Evolutionary conservation across 2,888 invertebrate genomes (phyloP), one percentile per base, ranked within the genome.

Genomic region (Hirtodrosophila histrioides): DNA sequence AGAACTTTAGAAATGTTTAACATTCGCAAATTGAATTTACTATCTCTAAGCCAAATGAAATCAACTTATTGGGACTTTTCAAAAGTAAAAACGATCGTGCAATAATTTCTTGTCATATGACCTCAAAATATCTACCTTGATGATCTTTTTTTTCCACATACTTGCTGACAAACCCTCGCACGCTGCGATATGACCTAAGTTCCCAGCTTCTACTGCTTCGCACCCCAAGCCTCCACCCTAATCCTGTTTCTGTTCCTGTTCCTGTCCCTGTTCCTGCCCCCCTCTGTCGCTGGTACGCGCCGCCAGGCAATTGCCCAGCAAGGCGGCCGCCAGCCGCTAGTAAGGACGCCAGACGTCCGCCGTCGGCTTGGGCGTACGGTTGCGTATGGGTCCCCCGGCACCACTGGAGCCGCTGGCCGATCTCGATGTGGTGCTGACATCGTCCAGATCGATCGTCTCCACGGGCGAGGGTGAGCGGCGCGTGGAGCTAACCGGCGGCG

Each of bases 271-370:
- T 4, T 6, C 23, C 43, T 12, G 27, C 7, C 36, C 46, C 33
- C 43, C 39, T 44, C 49, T 44, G 43, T 54, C 48, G 54, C 54
- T 33, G 17, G 53, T 11, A 9, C 61, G 65, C 60, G 72, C 83
- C 69, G 77, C 82, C 79, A 83, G 80, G 67, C 83, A 78, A 48
- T 50, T 77, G 83, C 84, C 86, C 63, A 85, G 75, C 77, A 85
- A 78, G 80, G 89, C 88, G 81, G 88, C 88, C 65, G 88, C 89
- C 81, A 86, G 86, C 78, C 90, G 90, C 91, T 91, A 96, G 91
- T 96, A 96, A 11, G 96, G 96, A 88, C 96, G 93, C 96, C 96
- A 96, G 61, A 96, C 95, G 87, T 95, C 95, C n/a, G 94, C 93
- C 57, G 94, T 85, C 88, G 89, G 92, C 78, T 88, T 90, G 78